Base-by-base conservation (phyloP, 2,797 vertebrate genomes). In the Acanthis flammea region DNA sequence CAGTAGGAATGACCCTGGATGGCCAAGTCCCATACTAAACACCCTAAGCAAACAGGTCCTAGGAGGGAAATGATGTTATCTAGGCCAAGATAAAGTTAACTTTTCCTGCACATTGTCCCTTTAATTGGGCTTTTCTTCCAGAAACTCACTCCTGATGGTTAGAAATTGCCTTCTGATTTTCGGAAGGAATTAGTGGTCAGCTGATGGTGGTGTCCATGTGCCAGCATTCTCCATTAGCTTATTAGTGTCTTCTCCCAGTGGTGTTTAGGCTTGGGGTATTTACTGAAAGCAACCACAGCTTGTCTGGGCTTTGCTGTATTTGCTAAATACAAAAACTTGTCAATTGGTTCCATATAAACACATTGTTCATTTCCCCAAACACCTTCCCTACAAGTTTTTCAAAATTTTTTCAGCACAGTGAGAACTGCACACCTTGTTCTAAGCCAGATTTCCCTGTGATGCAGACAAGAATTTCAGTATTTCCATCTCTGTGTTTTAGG, bases 201-300 rank as follows among this genome's bases (percentile, higher is more conserved):
- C 55, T 87, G 71, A 41, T 35, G 18, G 73, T 7, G 21, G 24
- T 63, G 61, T 66, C 90, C 68, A 7, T 28, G 83, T 79, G 94
- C 92, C 93, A 95, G 86, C 83, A 63, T 1, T 21, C 53, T 66
- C 96, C 94, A 96, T 97, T 95, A 95, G 90, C 80, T 88, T 88
- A 86, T 90, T 63, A 73, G 70, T 50, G 81, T 75, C 82, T 88
- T 66, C 90, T 96, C 88, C 83, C 83, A 62, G 70, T 3, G 17
- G 88, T 90, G 77, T 60, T 86, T 54, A 53, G 4, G 4, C 53
- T 41, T 30, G n/a, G 39, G 17, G 24, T 91, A 77, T 80, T 93
- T 94, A 96, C 88, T 92, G 80, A 96, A 95, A 93, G 76, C 82
- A 86, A 66, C 51, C 7, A 0, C 66, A 86, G 77, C 62, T 80